Conservation (phyloP, 2,113 vertebrate species). For the Mustela lutreola region DNA sequence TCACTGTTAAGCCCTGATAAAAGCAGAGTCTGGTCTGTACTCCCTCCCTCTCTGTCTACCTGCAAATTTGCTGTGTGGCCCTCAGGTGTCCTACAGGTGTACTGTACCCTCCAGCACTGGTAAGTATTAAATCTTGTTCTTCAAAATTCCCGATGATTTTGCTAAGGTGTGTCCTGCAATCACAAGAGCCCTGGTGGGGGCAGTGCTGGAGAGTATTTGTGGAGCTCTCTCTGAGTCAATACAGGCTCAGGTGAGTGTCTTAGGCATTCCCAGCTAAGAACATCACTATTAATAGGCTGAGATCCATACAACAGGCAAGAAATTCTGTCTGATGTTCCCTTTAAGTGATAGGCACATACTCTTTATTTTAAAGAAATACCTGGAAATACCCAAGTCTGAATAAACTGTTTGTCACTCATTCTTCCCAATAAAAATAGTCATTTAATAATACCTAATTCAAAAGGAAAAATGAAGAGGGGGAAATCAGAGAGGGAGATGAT, state of each 20-base stretch:
- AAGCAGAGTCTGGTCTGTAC: not conserved
- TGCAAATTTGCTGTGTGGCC: too few species aligned
- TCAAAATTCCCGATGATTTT: not conserved
- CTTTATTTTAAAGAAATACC: not conserved
- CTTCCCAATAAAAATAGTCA: not conserved
- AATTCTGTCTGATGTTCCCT: not conserved
- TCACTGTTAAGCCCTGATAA: not conserved
- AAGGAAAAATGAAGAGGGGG: not conserved
- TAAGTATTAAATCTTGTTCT: not conserved
- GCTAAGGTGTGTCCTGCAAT: not conserved
- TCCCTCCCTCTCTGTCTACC: not conserved
- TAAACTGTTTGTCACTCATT: not conserved
- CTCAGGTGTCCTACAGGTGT: not conserved
- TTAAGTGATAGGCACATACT: not conserved
- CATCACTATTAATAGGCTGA: not conserved
- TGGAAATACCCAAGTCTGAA: not conserved
- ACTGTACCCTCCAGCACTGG: not conserved
- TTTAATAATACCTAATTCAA: not conserved
- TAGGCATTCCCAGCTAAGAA: not conserved
- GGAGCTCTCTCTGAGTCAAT: not conserved
- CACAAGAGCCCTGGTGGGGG: not conserved
- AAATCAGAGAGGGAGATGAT: too few species aligned
- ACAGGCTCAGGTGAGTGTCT: not conserved
- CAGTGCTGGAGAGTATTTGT: too few species aligned
- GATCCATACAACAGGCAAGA: not conserved